Percentiles rank a stretch among this genome's conserved stretches.
Conservation (phyloP, 2,888 invertebrate genomes). For the Urechis unicinctus region DNA sequence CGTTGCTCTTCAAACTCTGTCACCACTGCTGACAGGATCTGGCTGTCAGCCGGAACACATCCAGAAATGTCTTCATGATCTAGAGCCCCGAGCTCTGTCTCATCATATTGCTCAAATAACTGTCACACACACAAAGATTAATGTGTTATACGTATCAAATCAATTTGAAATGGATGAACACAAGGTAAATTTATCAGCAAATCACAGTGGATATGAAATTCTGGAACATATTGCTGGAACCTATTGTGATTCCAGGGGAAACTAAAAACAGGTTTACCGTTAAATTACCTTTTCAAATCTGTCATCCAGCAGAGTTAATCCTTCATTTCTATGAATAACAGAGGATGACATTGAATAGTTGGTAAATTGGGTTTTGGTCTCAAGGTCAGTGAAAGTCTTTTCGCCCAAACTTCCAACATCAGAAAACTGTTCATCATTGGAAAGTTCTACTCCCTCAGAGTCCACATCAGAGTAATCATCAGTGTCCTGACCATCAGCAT, state of each 20-base stretch:
- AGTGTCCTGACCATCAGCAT: too few relatives aligned
- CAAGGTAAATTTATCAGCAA: too few relatives aligned
- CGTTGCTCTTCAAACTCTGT: slow-evolving; percentile 61
- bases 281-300: slow-evolving; percentile 73
- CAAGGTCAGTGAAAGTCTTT: slow-evolving; percentile 45
- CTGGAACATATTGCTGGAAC: too few relatives aligned
- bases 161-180: too few relatives aligned
- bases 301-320: slow-evolving; percentile 74
- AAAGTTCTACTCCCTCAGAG: slow-evolving; percentile 23
- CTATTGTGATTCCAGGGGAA: too few relatives aligned
- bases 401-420: slow-evolving; percentile 11
- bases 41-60: slow-evolving; percentile 63
- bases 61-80: slow-evolving; percentile 87
- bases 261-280: neutral
- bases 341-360: slow-evolving; percentile 91
- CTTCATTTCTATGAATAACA: slow-evolving; percentile 76
- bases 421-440: slow-evolving; percentile 19
- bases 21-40: slow-evolving; percentile 66
- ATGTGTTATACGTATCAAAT: too few relatives aligned
- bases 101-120: slow-evolving; percentile 78
- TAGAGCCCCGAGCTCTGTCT: slow-evolving; percentile 80
- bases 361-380: slow-evolving; percentile 82
- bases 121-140: slow-evolving; percentile 29
- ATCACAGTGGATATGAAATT: too few relatives aligned
- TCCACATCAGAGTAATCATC: slow-evolving; percentile 14